Conservation (phyloP, 2,888 invertebrate species). For the Tubulanus polymorphus region DNA sequence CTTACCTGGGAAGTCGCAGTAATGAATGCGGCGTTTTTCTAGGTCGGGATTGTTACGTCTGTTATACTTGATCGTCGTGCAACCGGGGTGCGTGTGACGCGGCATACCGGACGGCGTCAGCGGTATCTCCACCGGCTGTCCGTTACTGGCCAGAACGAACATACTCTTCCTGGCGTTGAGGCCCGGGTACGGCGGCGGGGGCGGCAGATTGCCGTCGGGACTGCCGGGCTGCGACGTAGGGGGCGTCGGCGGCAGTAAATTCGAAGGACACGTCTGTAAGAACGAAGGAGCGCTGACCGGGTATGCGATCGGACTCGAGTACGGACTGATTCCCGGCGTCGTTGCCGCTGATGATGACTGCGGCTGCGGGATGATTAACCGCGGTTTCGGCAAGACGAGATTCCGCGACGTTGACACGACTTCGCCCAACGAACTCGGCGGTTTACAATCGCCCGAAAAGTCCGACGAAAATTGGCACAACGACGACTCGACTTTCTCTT, state of each 20-base stretch:
- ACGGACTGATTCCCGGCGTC: not conserved
- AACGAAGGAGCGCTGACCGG: not conserved
- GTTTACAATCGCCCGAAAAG: not conserved
- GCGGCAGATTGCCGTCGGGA: slow-evolving; percentile 31
- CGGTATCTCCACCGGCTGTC: not conserved
- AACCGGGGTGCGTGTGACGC: slow-evolving; percentile 50
- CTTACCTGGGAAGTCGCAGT: slow-evolving; percentile 80
- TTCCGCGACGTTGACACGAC: not conserved
- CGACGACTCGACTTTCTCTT: not conserved
- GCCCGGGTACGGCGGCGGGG: slow-evolving; percentile 44
- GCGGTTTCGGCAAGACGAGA: not conserved
- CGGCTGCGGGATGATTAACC: not conserved
- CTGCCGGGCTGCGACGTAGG: slow-evolving; percentile 43
- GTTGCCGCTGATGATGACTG: not conserved
- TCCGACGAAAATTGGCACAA: not conserved
- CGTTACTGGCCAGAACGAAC: not conserved
- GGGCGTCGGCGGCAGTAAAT: slow-evolving; percentile 34
- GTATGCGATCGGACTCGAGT: not conserved
- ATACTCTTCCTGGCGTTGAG: not conserved
- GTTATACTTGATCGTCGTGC: slow-evolving; percentile 70
- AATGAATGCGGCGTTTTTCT: slow-evolving; percentile 91
- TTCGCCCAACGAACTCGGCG: not conserved
- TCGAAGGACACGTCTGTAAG: not conserved
- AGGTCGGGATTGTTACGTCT: slow-evolving; percentile 93
- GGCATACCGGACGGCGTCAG: slow-evolving; percentile 16